Evolutionary conservation across 2,888 invertebrate species (phyloP).

Genomic region (Ephialtes manifestator): DNA sequence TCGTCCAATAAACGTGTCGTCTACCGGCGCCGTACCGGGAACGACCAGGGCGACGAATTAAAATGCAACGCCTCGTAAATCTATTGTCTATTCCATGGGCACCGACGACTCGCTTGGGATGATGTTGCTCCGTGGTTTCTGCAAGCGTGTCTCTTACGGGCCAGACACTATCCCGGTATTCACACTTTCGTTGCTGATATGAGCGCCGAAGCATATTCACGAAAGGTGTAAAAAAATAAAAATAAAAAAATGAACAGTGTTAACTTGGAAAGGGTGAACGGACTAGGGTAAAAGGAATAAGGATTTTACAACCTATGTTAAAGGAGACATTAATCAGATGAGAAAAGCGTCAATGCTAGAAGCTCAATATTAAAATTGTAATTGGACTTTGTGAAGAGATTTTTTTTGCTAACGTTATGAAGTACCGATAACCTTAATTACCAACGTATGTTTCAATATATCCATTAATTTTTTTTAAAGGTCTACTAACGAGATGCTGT

Average conservation of each 20-base stretch:
- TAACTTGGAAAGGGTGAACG: not conserved
- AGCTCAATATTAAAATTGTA: not conserved
- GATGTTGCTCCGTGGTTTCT: slow-evolving; percentile 34
- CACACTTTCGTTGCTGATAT: not conserved
- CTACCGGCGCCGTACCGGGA: slow-evolving; percentile 76
- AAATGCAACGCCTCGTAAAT: slow-evolving; percentile 82
- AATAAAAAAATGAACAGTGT: not conserved
- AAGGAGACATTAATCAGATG: not conserved
- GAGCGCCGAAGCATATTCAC: not conserved
- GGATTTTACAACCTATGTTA: not conserved
- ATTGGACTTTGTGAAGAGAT: not conserved
- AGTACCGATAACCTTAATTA: not conserved
- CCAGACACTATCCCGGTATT: not conserved
- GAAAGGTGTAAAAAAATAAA: not conserved
- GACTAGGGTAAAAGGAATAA: not conserved
- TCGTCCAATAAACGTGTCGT: slow-evolving; percentile 84
- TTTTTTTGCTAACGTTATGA: not conserved
- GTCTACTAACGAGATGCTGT: not conserved
- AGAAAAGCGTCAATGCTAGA: too few relatives aligned
- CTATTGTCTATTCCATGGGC: slow-evolving; percentile 75
- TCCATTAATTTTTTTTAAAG: not conserved
- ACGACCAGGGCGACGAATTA: slow-evolving; percentile 77
- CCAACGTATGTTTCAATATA: not conserved
- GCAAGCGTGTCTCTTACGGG: slow-evolving; percentile 16
- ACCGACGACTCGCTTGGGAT: slow-evolving; percentile 42